A percentile compares a stretch with the other conserved stretches of the same genome.
phyloP scores from a whole-genome alignment of 23 tunicate genomes.

The Styela clava region DNA sequence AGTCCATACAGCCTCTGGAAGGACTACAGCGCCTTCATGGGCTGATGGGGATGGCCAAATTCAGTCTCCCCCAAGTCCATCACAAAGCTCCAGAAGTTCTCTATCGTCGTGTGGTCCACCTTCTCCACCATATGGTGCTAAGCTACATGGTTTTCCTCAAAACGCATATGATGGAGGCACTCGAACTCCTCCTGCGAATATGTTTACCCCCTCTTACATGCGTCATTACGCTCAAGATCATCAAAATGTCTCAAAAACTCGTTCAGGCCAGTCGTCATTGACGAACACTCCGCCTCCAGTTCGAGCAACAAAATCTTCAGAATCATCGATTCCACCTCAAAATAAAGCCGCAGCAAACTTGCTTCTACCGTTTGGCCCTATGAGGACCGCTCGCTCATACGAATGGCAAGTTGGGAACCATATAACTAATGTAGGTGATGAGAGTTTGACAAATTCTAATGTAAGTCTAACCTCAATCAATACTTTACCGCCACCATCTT shows the following conservation, averaged over 20 bases:
- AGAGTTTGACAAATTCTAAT: constrained; percentile 45
- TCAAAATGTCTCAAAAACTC: not conserved
- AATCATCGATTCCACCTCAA: constrained; percentile 8
- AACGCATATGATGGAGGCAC: not conserved
- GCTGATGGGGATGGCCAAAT: not conserved
- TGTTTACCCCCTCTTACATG: constrained; percentile 10
- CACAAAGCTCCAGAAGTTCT: constrained; percentile 14
- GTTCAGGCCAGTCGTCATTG: not conserved
- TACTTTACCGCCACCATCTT: constrained; percentile 40
- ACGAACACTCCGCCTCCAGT: not conserved
- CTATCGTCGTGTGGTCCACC: constrained; percentile 12
- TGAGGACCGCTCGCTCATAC: constrained; percentile 49
- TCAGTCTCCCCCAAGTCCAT: constrained; percentile 1
- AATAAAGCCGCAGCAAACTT: constrained; percentile 39
- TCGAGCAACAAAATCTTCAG: not conserved
- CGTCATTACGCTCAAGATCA: constrained; percentile 13
- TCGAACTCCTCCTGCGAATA: not conserved
- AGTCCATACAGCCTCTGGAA: not conserved
- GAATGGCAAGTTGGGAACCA: constrained; percentile 63
- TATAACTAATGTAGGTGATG: constrained; percentile 7
- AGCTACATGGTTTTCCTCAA: not conserved
- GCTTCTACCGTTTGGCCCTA: constrained; percentile 43
- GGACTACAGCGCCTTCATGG: not conserved
- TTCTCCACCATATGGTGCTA: constrained; percentile 1
- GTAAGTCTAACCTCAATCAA: constrained; percentile 57